Evolutionary conservation across 2,888 invertebrate species (phyloP).

Genomic region (Cantharis rufa): DNA sequence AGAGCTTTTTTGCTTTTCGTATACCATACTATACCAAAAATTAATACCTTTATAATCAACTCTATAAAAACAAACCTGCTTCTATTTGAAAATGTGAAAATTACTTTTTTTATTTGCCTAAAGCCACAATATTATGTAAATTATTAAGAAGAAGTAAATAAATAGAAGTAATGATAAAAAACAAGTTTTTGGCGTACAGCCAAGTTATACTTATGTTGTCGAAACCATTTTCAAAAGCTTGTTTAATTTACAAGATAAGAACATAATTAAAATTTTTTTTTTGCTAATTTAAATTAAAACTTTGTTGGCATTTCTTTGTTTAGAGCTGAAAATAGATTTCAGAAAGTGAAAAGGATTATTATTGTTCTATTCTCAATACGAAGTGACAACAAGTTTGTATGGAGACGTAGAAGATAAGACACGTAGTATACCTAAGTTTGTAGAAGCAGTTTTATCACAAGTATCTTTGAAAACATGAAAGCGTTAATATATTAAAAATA

Average conservation of each 20-base stretch:
- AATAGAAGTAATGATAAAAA: neutral
- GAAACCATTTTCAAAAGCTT: neutral
- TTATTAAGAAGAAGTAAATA: neutral
- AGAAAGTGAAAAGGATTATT: neutral
- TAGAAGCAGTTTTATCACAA: neutral
- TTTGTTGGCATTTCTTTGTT: neutral
- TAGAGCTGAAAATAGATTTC: neutral
- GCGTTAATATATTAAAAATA: neutral
- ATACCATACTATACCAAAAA: too few relatives aligned
- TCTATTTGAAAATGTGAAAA: neutral
- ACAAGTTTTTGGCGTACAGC: neutral
- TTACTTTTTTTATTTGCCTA: neutral
- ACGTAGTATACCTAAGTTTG: neutral
- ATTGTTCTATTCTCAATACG: neutral
- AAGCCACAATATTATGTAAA: neutral
- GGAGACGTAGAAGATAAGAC: neutral
- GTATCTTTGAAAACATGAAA: neutral
- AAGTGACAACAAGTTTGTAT: neutral
- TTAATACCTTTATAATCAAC: too few relatives aligned
- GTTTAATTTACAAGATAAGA: neutral
- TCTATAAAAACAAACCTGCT: too few relatives aligned
- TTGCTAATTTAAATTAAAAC: neutral
- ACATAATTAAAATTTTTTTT: neutral
- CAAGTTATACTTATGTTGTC: neutral
- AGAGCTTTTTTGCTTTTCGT: too few relatives aligned